These are phyloP conservation scores for Cistogaster globosa DNA, from an alignment of 2,888 invertebrate genomes.

Conservation along the genomic window DNA sequence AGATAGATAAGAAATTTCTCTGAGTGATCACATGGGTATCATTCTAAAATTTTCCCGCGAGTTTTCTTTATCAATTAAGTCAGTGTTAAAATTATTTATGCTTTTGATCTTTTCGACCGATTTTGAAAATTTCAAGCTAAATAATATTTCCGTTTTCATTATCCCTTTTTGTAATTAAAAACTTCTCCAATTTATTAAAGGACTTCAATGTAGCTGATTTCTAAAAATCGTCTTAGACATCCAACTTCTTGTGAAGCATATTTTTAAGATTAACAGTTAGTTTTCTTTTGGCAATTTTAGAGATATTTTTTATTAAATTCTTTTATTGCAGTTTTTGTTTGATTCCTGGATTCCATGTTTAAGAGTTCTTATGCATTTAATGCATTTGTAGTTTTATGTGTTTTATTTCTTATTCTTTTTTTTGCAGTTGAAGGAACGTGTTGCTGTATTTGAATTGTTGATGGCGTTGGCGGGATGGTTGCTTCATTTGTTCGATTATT, in stretches of 20 bases:
- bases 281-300: conserved; percentile 36
- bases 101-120: no score
- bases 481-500: conserved; percentile 11
- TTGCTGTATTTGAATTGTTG: conserved; percentile 33
- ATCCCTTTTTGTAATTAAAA: no score
- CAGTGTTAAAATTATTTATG: no score
- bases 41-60: no score
- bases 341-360: conserved; percentile 33
- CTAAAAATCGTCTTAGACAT: not conserved
- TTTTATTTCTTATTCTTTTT: not conserved
- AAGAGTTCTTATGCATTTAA: conserved; percentile 21
- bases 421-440: conserved; percentile 36
- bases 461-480: conserved; percentile 24
- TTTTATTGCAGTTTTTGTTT: conserved; percentile 15
- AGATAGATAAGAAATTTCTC: no score
- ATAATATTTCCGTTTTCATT: no score
- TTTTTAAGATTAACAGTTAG: conserved; percentile 19
- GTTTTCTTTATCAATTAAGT: no score
- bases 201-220: conserved; percentile 9
- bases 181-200: no score
- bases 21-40: no score
- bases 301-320: conserved; percentile 49
- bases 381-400: conserved; percentile 21
- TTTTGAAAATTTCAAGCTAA: no score
- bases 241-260: not conserved